A percentile compares a stretch with the other conserved stretches of the same genome.
Evolutionary conservation across 2,797 vertebrate species (phyloP).

Genomic region (Sebastiscus tertius): DNA sequence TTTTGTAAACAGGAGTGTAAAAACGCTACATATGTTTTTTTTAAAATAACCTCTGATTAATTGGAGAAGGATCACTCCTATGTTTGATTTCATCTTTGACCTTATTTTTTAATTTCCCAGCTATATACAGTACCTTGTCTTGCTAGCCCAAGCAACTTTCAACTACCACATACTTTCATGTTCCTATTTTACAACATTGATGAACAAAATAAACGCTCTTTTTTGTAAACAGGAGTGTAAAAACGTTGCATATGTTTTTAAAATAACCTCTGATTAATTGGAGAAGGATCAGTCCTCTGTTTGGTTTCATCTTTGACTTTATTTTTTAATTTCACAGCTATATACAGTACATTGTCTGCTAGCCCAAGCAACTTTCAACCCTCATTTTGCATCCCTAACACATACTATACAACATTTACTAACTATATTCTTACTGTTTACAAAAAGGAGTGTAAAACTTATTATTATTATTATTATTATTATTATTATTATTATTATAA

Average conservation of each 20-base stretch:
- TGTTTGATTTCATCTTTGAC: background rate
- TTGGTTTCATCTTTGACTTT: background rate
- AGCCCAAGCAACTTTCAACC: background rate
- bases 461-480: too few relatives aligned
- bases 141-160: background rate
- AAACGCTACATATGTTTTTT: slow-evolving; percentile 41
- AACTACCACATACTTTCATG: background rate
- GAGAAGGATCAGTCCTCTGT: background rate
- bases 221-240: too few relatives aligned
- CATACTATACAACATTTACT: background rate
- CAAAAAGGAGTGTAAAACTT: too few relatives aligned
- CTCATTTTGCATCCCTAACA: background rate
- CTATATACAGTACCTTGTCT: background rate
- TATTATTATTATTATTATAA: too few relatives aligned
- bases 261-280: slow-evolving; percentile 31
- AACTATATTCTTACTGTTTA: background rate
- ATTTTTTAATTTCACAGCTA: background rate
- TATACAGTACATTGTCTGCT: background rate
- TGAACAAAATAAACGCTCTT: too few relatives aligned
- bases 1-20: too few relatives aligned
- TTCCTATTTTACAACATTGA: too few relatives aligned
- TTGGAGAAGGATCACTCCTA: background rate
- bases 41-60: slow-evolving; percentile 39
- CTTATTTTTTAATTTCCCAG: background rate
- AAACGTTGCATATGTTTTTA: slow-evolving; percentile 42